phyloP scores from a whole-genome alignment of 2,888 invertebrate species.

The Patella depressa region DNA sequence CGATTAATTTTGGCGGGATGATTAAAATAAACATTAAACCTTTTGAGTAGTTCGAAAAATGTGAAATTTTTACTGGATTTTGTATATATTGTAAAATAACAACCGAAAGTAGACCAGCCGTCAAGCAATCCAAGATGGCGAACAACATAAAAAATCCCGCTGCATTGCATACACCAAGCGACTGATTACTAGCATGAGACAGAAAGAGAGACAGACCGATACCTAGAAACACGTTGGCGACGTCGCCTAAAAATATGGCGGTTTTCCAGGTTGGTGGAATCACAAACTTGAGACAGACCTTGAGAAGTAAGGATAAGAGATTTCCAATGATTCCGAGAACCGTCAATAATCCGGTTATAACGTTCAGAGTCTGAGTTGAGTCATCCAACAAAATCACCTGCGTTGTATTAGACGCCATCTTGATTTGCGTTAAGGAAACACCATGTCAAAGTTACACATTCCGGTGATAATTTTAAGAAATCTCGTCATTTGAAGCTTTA shows the following conservation, averaged over 20 bases:
- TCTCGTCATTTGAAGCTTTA: no score
- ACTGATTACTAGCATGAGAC: slow-evolving; percentile 33
- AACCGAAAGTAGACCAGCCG: slow-evolving; percentile 46
- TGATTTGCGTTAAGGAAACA: not conserved
- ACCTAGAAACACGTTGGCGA: slow-evolving; percentile 44
- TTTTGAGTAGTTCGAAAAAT: slow-evolving; percentile 48
- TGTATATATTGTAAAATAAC: slow-evolving; percentile 54
- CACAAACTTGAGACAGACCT: slow-evolving; percentile 46
- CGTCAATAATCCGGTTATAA: slow-evolving; percentile 38
- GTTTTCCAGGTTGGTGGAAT: slow-evolving; percentile 59
- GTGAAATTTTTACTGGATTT: slow-evolving; percentile 57
- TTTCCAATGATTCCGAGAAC: slow-evolving; percentile 43
- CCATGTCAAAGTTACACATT: no score
- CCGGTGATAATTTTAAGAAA: no score
- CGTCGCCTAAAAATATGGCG: slow-evolving; percentile 49
- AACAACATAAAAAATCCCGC: slow-evolving; percentile 53
- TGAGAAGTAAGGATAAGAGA: slow-evolving; percentile 42
- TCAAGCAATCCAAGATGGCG: slow-evolving; percentile 52
- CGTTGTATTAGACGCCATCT: not conserved
- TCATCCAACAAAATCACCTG: not conserved
- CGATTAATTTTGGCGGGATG: slow-evolving; percentile 50
- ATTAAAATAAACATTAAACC: slow-evolving; percentile 43
- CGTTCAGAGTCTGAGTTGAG: slow-evolving; percentile 24
- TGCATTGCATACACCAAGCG: slow-evolving; percentile 35
- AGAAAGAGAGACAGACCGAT: slow-evolving; percentile 46